phyloP scores from a whole-genome alignment of 2,113 vertebrate species.

The Etheostoma spectabile region DNA sequence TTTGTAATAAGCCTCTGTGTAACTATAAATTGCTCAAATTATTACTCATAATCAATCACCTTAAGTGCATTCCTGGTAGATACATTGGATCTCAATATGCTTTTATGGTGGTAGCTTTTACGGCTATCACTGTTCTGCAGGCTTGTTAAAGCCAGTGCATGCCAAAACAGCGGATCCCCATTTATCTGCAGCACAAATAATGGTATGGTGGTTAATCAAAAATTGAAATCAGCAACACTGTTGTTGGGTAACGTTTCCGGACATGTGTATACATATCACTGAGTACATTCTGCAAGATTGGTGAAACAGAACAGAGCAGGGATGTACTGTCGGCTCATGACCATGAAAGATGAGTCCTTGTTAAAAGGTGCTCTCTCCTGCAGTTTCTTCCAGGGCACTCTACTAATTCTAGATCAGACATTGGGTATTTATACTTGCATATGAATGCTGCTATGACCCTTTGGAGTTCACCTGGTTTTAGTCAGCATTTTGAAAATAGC shows the following conservation, averaged over 20 bases:
- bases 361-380: slow-evolving; percentile 6
- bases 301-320: slow-evolving; percentile 19
- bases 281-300: slow-evolving; percentile 7
- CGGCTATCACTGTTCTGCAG: slow-evolving; percentile 25
- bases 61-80: slow-evolving; percentile 13
- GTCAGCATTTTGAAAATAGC: neutral
- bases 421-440: neutral
- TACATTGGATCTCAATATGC: slow-evolving; percentile 18
- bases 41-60: slow-evolving; percentile 31
- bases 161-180: neutral
- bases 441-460: neutral
- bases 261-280: slow-evolving; percentile 28
- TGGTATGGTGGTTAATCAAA: slow-evolving; percentile 26
- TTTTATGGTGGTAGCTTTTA: slow-evolving; percentile 6
- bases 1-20: slow-evolving; percentile 13
- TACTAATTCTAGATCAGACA: slow-evolving; percentile 16
- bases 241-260: slow-evolving; percentile 5
- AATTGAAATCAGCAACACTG: slow-evolving; percentile 36
- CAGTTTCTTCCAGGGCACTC: neutral
- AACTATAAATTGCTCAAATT: slow-evolving; percentile 29
- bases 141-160: slow-evolving; percentile 9
- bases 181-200: slow-evolving; percentile 30
- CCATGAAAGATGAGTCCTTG: slow-evolving; percentile 35
- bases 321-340: slow-evolving; percentile 25
- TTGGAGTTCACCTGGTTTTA: neutral